Conservation (phyloP, 2,113 vertebrate species). For the Polyodon spathula region DNA sequence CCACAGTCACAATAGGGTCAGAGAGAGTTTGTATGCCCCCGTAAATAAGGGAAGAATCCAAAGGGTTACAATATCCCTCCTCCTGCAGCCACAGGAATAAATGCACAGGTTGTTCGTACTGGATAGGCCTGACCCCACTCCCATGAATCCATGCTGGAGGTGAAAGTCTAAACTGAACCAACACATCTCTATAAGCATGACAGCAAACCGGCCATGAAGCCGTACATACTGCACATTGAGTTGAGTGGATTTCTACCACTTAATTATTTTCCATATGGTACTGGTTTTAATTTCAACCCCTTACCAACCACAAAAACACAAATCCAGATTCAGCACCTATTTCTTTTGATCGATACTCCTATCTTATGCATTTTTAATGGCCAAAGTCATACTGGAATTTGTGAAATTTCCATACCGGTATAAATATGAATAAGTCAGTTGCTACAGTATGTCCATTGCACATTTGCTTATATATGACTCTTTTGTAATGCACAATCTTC, state of each 20-base stretch:
- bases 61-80: background rate
- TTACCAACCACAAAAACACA: background rate
- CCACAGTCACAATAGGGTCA: constrained; percentile 55
- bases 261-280: background rate
- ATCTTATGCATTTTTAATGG: too few relatives aligned
- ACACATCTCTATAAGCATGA: background rate
- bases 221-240: background rate
- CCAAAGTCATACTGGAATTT: too few relatives aligned
- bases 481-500: too few relatives aligned
- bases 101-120: constrained; percentile 41
- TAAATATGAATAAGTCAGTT: too few relatives aligned
- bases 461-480: too few relatives aligned
- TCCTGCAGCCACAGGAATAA: constrained; percentile 1
- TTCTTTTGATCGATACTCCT: too few relatives aligned
- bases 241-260: background rate
- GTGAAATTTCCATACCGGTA: too few relatives aligned
- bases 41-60: constrained; percentile 31
- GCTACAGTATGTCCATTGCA: too few relatives aligned
- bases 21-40: constrained; percentile 40
- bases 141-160: constrained; percentile 39
- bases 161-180: background rate
- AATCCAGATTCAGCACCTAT: background rate
- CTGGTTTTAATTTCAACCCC: background rate
- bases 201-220: background rate
- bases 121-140: constrained; percentile 50